A percentile compares a stretch with the other conserved stretches of the same genome.
Evolutionary conservation across 2,888 invertebrate species (phyloP).

Genomic region (Rotaria magnacalcarata): DNA sequence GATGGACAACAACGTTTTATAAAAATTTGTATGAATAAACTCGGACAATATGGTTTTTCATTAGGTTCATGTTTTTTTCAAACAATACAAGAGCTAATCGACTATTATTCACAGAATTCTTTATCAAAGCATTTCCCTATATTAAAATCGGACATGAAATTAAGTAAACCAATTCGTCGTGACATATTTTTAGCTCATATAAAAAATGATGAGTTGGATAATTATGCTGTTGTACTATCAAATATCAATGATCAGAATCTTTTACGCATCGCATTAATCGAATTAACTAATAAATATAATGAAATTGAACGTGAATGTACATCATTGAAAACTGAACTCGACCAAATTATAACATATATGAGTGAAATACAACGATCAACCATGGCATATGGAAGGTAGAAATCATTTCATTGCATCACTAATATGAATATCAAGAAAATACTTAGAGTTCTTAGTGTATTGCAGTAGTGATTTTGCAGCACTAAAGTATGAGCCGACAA

Average conservation of each 20-base stretch:
- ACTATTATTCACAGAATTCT: constrained; percentile 26
- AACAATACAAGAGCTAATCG: constrained; percentile 34
- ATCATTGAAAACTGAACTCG: neutral
- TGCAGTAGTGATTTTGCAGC: no score
- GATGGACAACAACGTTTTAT: constrained; percentile 36
- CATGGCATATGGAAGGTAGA: neutral
- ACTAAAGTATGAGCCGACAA: no score
- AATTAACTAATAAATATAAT: constrained; percentile 32
- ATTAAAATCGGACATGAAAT: constrained; percentile 27
- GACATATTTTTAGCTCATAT: neutral
- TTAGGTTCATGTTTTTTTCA: neutral
- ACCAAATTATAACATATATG: constrained; percentile 20
- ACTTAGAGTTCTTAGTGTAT: no score
- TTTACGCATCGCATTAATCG: neutral
- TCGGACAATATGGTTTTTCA: constrained; percentile 30
- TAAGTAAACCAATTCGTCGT: constrained; percentile 10
- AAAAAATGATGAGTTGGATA: neutral
- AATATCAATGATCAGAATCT: neutral
- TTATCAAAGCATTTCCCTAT: constrained; percentile 31
- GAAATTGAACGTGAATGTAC: constrained; percentile 25
- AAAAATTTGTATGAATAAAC: constrained; percentile 35
- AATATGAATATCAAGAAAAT: no score
- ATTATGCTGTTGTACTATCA: neutral
- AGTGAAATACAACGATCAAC: constrained; percentile 37
- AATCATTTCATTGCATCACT: no score